Percentiles rank a stretch among this genome's conserved stretches.
phyloP scores from a whole-genome alignment of 2,113 vertebrate genomes.

The Montifringilla adamsi region DNA sequence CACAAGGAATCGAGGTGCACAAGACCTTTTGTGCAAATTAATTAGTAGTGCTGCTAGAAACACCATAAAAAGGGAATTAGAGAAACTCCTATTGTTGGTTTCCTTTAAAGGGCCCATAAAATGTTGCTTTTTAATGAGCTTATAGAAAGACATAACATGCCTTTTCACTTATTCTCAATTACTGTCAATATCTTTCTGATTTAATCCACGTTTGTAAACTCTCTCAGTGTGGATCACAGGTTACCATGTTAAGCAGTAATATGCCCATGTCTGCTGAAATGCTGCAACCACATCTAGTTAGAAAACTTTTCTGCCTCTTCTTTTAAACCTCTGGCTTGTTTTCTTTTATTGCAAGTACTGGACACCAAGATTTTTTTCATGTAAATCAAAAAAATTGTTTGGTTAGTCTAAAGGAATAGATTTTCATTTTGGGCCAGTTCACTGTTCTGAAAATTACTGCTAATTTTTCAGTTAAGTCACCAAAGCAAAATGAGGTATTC shows the following conservation, averaged over 20 bases:
- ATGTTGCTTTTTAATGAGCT: not conserved
- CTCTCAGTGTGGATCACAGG: not conserved
- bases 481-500: not conserved
- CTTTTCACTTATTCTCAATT: not conserved
- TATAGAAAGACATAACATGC: not conserved
- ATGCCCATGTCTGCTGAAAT: not conserved
- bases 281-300: not conserved
- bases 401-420: not conserved
- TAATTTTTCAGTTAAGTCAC: not conserved
- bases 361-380: not conserved
- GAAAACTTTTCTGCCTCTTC: not conserved
- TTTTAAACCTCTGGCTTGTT: not conserved
- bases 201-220: too few relatives aligned
- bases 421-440: not conserved
- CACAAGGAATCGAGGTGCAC: not conserved
- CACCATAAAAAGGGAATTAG: not conserved
- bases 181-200: not conserved
- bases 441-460: not conserved
- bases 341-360: not conserved
- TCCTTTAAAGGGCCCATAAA: not conserved
- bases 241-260: not conserved
- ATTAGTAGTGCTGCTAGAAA: not conserved
- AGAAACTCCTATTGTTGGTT: not conserved
- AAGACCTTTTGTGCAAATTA: not conserved
- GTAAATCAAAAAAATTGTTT: not conserved